Evolutionary conservation across 2,113 vertebrate genomes (phyloP), one percentile per base, ranked within the genome.

Genomic region (Opisthocomus hoazin): DNA sequence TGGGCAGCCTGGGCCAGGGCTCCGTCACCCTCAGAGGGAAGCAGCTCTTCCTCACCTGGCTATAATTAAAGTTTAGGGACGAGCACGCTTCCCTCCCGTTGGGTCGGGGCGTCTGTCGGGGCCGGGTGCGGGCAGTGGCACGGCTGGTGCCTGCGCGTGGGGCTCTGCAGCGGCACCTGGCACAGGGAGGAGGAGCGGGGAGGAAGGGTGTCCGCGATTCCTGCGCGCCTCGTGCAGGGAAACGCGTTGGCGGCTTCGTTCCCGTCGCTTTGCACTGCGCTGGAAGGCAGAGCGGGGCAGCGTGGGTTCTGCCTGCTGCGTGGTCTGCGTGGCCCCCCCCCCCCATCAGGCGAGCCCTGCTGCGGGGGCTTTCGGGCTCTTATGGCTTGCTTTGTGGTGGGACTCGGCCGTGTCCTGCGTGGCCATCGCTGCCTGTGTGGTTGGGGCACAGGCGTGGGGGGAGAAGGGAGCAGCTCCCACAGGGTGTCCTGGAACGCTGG

Each of bases 291-390:
- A 14, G 18, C 3, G 5, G 57, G 41, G 27, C 36, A 0, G 1
- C 0, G 1, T 1, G 26, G 26, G 10, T 24, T 9, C 39, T 8
- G 6, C 7, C 0, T 1, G 1, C 34, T 14, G 36, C 5, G 3
- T 8, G 54, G 39, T 11, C 39, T 2, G 9, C 0, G 2, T 2
- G 51, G 46, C 7, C 5, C 3, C 45, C 23, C 41, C n/a, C n/a
- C n/a, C n/a, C n/a, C n/a, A n/a, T n/a, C n/a, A n/a, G 85, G 39
- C 0, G 1, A 29, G 12, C 23, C 0, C 1, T 3, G 48, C 83
- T 23, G 37, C 18, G 3, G 78, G 30, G 32, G 63, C 54, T 80
- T 37, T 3, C 24, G 82, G 14, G 34, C 39, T 32, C 37, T 41
- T 11, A 23, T 1, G 3, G 54, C 2, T 2, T 2, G 45, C 10